A percentile compares a stretch with the other conserved stretches of the same genome.
These are phyloP conservation scores for Antennarius maculatus DNA, from an alignment of 2,797 vertebrate species.

Conservation along the genomic window DNA sequence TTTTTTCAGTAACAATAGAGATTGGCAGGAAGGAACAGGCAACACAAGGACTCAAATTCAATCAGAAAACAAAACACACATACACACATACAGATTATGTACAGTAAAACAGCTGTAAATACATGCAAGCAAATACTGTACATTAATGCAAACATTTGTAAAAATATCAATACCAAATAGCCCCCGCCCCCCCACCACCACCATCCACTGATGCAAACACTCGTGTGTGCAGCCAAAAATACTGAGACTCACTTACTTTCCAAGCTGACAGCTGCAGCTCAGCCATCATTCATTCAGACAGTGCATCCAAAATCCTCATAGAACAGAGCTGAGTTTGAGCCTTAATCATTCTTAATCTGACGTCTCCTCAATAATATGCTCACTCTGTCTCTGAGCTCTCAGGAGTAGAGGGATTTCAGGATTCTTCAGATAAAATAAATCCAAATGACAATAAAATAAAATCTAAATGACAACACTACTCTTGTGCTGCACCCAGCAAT, in stretches of 20 bases:
- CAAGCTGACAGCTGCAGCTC: slow-evolving; percentile 49
- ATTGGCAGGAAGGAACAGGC: slow-evolving; percentile 29
- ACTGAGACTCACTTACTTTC: slow-evolving; percentile 8
- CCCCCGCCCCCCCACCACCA: slow-evolving; percentile 1
- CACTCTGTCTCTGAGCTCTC: slow-evolving; percentile 41
- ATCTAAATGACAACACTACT: slow-evolving; percentile 35
- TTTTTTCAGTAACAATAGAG: slow-evolving; percentile 25
- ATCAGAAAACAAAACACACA: slow-evolving; percentile 18
- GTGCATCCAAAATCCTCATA: slow-evolving; percentile 26
- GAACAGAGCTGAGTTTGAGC: slow-evolving; percentile 47
- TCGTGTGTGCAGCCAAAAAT: not conserved
- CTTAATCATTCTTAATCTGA: slow-evolving; percentile 67
- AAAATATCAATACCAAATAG: not conserved
- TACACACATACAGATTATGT: not conserved
- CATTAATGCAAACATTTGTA: not conserved
- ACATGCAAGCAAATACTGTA: not conserved
- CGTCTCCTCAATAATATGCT: slow-evolving; percentile 45
- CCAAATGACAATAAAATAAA: slow-evolving; percentile 36
- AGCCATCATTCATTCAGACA: slow-evolving; percentile 52
- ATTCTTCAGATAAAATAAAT: slow-evolving; percentile 48
- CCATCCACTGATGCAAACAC: slow-evolving; percentile 3
- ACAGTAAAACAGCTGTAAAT: slow-evolving; percentile 3
- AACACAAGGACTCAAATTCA: slow-evolving; percentile 24
- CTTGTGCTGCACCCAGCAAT: slow-evolving; percentile 21
- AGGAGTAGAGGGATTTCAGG: slow-evolving; percentile 48